These are phyloP conservation scores for Coilia nasus DNA, from an alignment of 2,797 vertebrate species.

Conservation along the genomic window DNA sequence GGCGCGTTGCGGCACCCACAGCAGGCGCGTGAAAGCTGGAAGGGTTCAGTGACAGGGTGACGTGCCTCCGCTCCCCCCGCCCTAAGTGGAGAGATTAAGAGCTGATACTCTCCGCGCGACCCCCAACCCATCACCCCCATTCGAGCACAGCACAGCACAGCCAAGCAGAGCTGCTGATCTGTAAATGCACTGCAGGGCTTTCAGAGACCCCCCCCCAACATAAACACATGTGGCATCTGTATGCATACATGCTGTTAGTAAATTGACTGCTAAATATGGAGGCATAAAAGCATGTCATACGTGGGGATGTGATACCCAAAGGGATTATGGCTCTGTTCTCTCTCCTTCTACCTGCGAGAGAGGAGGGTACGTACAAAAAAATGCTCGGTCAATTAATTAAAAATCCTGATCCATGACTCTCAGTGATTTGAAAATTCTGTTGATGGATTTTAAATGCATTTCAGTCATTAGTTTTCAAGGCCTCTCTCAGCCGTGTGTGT, in stretches of 20 bases:
- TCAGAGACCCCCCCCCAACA: background rate
- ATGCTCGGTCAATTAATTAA: constrained; percentile 20
- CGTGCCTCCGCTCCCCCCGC: background rate
- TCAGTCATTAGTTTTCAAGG: constrained; percentile 9
- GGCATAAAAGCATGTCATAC: background rate
- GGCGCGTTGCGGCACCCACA: background rate
- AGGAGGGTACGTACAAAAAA: background rate
- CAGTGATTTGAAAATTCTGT: constrained; percentile 14
- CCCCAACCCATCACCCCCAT: background rate
- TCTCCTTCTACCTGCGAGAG: background rate
- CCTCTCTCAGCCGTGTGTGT: background rate
- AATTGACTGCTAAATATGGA: constrained; percentile 21
- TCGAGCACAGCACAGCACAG: too few relatives aligned
- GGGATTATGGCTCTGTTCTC: background rate
- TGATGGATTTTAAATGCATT: constrained; percentile 17
- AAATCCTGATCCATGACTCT: background rate
- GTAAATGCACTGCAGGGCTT: constrained; percentile 9
- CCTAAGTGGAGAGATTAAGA: constrained; percentile 25
- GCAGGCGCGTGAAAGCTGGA: background rate
- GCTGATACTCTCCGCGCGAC: background rate
- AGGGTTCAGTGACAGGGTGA: constrained; percentile 12
- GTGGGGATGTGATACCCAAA: background rate
- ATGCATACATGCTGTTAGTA: background rate
- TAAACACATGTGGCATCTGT: constrained; percentile 1
- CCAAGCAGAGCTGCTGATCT: background rate